These are phyloP conservation scores for Erannis defoliaria DNA, from an alignment of 2,888 invertebrate genomes.

Conservation along the genomic window DNA sequence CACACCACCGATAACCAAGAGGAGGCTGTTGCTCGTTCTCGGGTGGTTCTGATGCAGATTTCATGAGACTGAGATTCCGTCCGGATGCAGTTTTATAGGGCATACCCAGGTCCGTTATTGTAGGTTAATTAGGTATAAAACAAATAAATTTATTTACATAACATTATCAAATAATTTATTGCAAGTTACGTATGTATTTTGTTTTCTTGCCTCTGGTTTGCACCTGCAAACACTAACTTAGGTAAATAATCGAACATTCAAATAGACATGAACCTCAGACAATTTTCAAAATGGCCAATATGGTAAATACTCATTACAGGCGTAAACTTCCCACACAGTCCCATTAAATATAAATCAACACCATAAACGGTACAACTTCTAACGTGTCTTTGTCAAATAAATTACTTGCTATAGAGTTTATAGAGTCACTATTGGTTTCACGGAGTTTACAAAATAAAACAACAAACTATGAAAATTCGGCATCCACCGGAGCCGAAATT, in stretches of 20 bases:
- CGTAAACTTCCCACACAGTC: conserved; percentile 33
- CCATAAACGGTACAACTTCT: conserved; percentile 53
- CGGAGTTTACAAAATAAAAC: conserved; percentile 52
- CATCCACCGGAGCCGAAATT: conserved; percentile 69
- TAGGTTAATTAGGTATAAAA: no score
- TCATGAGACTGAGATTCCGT: no score
- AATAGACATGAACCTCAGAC: conserved; percentile 9
- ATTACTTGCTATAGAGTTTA: conserved; percentile 67
- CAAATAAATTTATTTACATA: not conserved
- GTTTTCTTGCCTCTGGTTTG: not conserved
- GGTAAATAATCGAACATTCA: conserved; percentile 8
- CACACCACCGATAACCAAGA: no score
- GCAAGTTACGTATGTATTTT: no score
- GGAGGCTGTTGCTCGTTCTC: no score
- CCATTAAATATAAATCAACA: conserved; percentile 57
- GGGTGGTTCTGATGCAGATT: no score
- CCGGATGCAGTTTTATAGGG: no score
- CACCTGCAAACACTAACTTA: not conserved
- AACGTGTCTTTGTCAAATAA: conserved; percentile 70
- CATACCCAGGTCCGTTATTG: no score
- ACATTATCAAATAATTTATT: no score
- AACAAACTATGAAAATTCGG: conserved; percentile 69
- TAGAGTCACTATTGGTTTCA: conserved; percentile 64
- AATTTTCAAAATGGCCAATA: conserved; percentile 13
- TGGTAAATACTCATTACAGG: conserved; percentile 24